phyloP scores from a whole-genome alignment of 2,888 invertebrate genomes.

The Drosophila quinaria region DNA sequence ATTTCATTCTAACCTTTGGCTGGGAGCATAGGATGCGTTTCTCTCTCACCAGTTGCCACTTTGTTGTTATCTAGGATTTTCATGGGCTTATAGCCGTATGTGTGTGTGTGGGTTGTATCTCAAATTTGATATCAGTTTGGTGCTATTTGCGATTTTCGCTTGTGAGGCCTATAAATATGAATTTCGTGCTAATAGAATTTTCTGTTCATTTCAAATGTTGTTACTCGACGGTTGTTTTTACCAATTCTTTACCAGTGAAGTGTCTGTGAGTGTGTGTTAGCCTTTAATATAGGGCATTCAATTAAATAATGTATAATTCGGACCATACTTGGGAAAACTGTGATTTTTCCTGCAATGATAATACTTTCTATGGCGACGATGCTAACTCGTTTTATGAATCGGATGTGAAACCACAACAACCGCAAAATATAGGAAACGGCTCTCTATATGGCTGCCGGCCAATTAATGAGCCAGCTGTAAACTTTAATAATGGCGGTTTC shows the following conservation, averaged over 20 bases:
- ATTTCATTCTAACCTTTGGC: conserved; percentile 28
- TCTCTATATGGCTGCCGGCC: conserved; percentile 45
- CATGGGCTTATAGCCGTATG: conserved; percentile 10
- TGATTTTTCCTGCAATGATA: conserved; percentile 67
- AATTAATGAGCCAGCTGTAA: conserved; percentile 66
- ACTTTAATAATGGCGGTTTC: conserved; percentile 64
- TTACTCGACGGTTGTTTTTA: conserved; percentile 38
- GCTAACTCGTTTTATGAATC: conserved; percentile 46
- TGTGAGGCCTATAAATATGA: conserved; percentile 63
- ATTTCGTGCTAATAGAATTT: conserved; percentile 64
- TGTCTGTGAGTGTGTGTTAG: conserved; percentile 10
- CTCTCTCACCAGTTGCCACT: conserved; percentile 16
- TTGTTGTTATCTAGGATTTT: conserved; percentile 47
- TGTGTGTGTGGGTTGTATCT: conserved; percentile 1
- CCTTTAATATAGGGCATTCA: conserved; percentile 14
- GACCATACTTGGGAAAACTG: conserved; percentile 66
- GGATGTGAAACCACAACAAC: conserved; percentile 49
- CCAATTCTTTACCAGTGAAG: not conserved
- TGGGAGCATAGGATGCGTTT: conserved; percentile 28
- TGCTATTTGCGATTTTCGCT: conserved; percentile 44
- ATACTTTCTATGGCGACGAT: conserved; percentile 67
- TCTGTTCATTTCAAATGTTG: conserved; percentile 72
- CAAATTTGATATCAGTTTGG: conserved; percentile 28
- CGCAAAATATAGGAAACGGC: conserved; percentile 30
- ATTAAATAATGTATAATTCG: conserved; percentile 57